Base-by-base conservation (phyloP, 1,140 invertebrate species). In the Homalodisca vitripennis region DNA sequence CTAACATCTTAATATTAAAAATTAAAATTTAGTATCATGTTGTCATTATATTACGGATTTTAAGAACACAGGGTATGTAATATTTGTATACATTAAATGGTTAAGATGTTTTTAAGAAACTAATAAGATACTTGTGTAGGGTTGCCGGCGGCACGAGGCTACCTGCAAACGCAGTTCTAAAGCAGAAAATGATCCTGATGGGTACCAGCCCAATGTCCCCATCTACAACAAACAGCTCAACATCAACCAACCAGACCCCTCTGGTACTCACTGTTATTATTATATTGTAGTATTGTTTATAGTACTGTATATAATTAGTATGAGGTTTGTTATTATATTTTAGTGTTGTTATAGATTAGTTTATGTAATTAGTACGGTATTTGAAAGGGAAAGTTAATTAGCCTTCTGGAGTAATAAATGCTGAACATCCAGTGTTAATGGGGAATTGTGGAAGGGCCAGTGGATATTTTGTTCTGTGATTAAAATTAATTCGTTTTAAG, bases 141-240 rank as follows among this genome's bases (percentile, higher is more conserved):
- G 55, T 13, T 27, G 26, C 22, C 55, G 24, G 10, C 22, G 55
- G 3, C 55, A 60, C n/a, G 55, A 60, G 27, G 6, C 55, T 12
- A 60, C 12, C 13, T 60, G 55, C 29, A 22, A 26, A 3, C 17
- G 22, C 14, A 3, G 14, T 51, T 22, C 3, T n/a, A 60, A 60
- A 29, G 55, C 22, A 22, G 14, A 27, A 26, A 3, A 60, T 6
- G 3, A 6, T 22, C 14, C 55, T 60, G 55, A 60, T n/a, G 27
- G 27, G 2, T 27, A 60, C 10, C 6, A 6, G 2, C 55, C 55
- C 22, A 60, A 60, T n/a, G 27, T 60, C 3, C 55, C 55, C 26
- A 60, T 60, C 22, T 60, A 60, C 55, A 60, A 30, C 26, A 60
- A 60, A 30, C 55, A 60, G 26, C 55, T 60, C 2, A 60, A 60